Evolutionary conservation across 2,888 invertebrate species (phyloP).

Genomic region (Leucophenga maculata): DNA sequence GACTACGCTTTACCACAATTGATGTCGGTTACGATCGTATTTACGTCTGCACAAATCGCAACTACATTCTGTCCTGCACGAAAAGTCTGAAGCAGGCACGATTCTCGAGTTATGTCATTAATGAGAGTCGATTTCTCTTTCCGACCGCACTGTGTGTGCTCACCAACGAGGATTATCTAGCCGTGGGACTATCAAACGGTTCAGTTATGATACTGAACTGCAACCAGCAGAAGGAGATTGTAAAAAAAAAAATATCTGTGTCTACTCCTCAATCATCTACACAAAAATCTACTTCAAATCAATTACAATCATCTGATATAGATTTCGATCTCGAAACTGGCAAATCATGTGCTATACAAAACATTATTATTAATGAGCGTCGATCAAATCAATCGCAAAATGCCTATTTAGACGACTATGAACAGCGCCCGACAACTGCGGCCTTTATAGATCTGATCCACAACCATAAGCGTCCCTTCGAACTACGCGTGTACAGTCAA

Average conservation of each 20-base stretch:
- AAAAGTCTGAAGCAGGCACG: conserved; percentile 65
- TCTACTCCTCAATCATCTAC: conserved; percentile 12
- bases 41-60: conserved; percentile 69
- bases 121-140: conserved; percentile 67
- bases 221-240: conserved; percentile 50
- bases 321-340: conserved; percentile 54
- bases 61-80: conserved; percentile 68
- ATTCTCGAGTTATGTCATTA: conserved; percentile 63
- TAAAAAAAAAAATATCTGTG: conserved; percentile 6
- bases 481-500: conserved; percentile 65
- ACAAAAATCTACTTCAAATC: conserved; percentile 21
- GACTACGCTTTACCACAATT: conserved; percentile 67
- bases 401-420: conserved; percentile 31
- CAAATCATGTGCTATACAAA: conserved; percentile 72
- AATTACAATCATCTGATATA: conserved; percentile 30
- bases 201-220: conserved; percentile 69
- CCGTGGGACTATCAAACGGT: conserved; percentile 70
- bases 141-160: conserved; percentile 67
- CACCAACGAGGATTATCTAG: conserved; percentile 64
- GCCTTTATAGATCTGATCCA: conserved; percentile 52
- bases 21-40: conserved; percentile 66
- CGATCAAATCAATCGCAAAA: conserved; percentile 45
- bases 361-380: conserved; percentile 69
- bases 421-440: conserved; percentile 60
- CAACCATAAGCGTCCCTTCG: conserved; percentile 61